phyloP scores from a whole-genome alignment of 2,797 vertebrate genomes.

The Gobio occitaniae region DNA sequence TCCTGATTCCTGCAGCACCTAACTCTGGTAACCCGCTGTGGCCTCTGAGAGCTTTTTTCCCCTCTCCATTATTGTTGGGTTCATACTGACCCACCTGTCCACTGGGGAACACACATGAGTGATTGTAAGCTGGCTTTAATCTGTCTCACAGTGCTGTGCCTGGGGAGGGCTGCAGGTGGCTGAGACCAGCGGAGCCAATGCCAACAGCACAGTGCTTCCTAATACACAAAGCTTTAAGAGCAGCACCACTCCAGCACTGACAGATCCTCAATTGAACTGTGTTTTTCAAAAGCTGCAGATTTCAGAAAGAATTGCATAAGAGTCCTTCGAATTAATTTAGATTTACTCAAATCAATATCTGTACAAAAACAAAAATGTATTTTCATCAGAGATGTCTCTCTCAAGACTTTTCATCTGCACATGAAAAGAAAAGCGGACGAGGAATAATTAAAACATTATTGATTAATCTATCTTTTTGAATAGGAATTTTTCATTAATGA shows the following conservation, averaged over 20 bases:
- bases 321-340: neutral
- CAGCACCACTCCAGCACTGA: neutral
- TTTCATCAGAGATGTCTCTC: neutral
- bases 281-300: neutral
- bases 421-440: neutral
- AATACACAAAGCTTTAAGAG: slow-evolving; percentile 3
- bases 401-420: neutral
- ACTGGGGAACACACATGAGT: slow-evolving; percentile 44
- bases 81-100: slow-evolving; percentile 31
- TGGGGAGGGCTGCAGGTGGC: slow-evolving; percentile 42
- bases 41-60: slow-evolving; percentile 26
- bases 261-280: neutral
- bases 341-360: neutral
- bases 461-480: neutral
- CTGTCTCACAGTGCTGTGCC: slow-evolving; percentile 33
- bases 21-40: slow-evolving; percentile 2
- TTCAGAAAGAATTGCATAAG: neutral
- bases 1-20: neutral
- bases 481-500: neutral
- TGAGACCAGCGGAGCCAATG: slow-evolving; percentile 1
- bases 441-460: neutral
- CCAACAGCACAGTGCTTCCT: slow-evolving; percentile 15
- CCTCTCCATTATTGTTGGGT: slow-evolving; percentile 7
- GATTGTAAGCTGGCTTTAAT: slow-evolving; percentile 49
- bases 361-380: slow-evolving; percentile 19